Percentiles rank a stretch among this genome's conserved stretches.
phyloP scores from a whole-genome alignment of 2,797 vertebrate genomes.

The Hozukius guyotensis region DNA sequence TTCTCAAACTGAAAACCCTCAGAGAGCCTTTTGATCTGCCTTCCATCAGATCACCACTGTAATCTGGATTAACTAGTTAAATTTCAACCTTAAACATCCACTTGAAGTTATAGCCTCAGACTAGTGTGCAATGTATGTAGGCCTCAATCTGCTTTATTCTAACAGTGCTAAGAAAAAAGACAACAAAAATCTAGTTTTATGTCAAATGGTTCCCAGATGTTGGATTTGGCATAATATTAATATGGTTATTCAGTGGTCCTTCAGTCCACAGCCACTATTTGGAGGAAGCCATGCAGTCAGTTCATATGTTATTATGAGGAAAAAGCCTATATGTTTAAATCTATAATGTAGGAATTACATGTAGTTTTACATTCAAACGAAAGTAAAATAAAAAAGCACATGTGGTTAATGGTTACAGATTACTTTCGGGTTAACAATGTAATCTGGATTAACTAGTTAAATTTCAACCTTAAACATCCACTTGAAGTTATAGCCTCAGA shows the following conservation, averaged over 20 bases:
- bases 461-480: constrained; percentile 1
- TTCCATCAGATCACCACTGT: neutral
- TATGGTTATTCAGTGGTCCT: no score
- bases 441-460: constrained; percentile 32
- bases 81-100: constrained; percentile 1
- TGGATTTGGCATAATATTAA: neutral
- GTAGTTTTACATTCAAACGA: neutral
- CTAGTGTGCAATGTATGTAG: neutral
- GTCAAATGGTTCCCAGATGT: neutral
- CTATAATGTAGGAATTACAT: no score
- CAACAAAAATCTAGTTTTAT: neutral
- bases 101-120: neutral
- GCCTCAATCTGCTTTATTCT: neutral
- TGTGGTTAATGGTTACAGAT: neutral
- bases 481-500: neutral
- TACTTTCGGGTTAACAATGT: neutral
- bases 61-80: constrained; percentile 31
- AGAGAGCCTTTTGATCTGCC: constrained; percentile 7
- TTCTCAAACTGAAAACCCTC: constrained; percentile 3
- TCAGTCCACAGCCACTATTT: neutral
- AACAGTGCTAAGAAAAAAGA: neutral
- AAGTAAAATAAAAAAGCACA: neutral
- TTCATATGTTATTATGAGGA: neutral
- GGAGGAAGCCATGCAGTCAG: neutral
- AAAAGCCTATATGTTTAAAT: neutral